Percentiles rank a stretch among this genome's conserved stretches.
Evolutionary conservation across 2,888 invertebrate genomes (phyloP).

Genomic region (Agriopis leucophaearia): DNA sequence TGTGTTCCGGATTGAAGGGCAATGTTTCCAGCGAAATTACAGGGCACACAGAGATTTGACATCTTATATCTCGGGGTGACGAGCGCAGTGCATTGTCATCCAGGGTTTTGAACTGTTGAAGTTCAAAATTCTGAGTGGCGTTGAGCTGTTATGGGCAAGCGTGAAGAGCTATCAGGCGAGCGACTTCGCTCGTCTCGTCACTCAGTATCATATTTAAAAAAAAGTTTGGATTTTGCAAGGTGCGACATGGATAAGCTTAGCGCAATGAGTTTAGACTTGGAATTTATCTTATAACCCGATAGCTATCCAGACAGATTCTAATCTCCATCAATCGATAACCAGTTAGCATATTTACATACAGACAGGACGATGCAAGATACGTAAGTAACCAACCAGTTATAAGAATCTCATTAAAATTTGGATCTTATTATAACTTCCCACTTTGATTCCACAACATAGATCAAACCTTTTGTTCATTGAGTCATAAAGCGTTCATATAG

Average conservation of each 20-base stretch:
- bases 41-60: no score
- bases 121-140: no score
- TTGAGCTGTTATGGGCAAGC: no score
- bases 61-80: no score
- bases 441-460: slow-evolving; percentile 9
- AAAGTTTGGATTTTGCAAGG: background rate
- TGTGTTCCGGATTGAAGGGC: no score
- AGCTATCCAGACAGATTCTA: slow-evolving; percentile 1
- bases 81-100: no score
- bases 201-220: no score
- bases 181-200: no score
- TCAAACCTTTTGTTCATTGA: slow-evolving; percentile 8
- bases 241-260: background rate
- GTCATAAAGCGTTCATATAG: slow-evolving; percentile 12
- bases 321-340: slow-evolving; percentile 11
- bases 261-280: background rate
- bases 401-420: slow-evolving; percentile 3
- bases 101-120: no score
- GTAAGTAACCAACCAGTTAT: slow-evolving; percentile 3
- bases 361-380: slow-evolving; percentile 14
- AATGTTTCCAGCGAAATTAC: no score
- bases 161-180: no score
- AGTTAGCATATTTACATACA: slow-evolving; percentile 12
- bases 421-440: slow-evolving; percentile 3
- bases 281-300: background rate